Conservation (phyloP, 2,113 vertebrate genomes). For the Sciurus niger region DNA sequence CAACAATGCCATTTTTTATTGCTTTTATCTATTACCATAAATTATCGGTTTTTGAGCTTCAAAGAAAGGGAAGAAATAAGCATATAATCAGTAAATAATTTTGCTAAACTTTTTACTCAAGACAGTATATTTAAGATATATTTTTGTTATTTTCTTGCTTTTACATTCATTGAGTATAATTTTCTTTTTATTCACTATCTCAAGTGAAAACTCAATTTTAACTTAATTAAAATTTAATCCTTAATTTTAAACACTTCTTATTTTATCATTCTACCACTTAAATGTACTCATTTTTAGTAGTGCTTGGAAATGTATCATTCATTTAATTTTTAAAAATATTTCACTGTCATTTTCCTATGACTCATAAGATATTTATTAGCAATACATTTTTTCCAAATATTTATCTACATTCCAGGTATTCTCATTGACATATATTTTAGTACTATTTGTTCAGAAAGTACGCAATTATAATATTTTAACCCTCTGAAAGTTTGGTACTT, state of each 20-base stretch:
- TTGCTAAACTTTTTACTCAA: background rate
- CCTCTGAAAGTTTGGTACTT: background rate
- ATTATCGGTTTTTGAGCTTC: background rate
- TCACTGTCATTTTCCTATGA: background rate
- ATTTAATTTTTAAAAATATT: background rate
- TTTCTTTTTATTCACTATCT: background rate
- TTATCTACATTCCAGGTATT: background rate
- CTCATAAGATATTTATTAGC: background rate
- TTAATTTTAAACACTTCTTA: background rate
- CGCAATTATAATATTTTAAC: background rate
- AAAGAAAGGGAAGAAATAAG: background rate
- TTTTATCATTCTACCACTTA: background rate
- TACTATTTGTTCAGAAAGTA: background rate
- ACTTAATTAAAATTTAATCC: background rate
- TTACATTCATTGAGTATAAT: background rate
- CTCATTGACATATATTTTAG: background rate
- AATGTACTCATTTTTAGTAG: background rate
- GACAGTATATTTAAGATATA: background rate
- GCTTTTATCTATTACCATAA: background rate
- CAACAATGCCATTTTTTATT: background rate
- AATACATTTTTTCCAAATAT: background rate
- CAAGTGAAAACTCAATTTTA: background rate
- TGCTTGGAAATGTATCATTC: background rate
- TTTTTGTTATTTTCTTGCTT: background rate
- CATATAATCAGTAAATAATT: background rate